Evolutionary conservation across 2,888 invertebrate genomes (phyloP).

Genomic region (Conus canariensis): DNA sequence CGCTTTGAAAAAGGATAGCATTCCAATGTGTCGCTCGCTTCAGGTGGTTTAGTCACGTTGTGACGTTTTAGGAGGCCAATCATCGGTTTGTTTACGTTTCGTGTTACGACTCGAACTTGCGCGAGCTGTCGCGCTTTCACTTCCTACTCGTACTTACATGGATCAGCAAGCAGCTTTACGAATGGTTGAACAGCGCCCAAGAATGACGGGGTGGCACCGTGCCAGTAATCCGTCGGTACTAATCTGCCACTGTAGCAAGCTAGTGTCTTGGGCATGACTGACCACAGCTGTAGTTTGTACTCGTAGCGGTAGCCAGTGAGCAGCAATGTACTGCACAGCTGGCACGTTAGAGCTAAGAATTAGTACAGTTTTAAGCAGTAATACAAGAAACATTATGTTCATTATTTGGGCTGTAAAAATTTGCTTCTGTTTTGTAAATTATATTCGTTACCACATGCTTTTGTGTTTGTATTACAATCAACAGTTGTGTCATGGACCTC

Average conservation of each 20-base stretch:
- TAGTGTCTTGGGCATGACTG: not conserved
- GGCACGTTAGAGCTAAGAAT: no score
- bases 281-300: no score
- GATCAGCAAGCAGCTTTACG: not conserved
- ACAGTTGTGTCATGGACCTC: no score
- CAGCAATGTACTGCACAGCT: no score
- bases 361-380: no score
- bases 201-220: not conserved
- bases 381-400: no score
- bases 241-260: not conserved
- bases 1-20: not conserved
- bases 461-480: no score
- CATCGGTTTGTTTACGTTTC: slow-evolving; percentile 19
- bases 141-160: not conserved
- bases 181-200: not conserved
- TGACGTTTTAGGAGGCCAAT: not conserved
- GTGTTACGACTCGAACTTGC: not conserved
- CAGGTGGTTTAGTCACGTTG: not conserved
- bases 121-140: not conserved
- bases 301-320: no score
- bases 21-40: not conserved
- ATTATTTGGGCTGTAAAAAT: no score
- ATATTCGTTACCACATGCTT: no score
- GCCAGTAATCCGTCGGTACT: slow-evolving; percentile 1
- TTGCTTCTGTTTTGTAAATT: no score